A percentile compares a stretch with the other conserved stretches of the same genome.
Evolutionary conservation across 1,140 invertebrate genomes (phyloP).

Genomic region (Stenopsyche tienmushanensis): DNA sequence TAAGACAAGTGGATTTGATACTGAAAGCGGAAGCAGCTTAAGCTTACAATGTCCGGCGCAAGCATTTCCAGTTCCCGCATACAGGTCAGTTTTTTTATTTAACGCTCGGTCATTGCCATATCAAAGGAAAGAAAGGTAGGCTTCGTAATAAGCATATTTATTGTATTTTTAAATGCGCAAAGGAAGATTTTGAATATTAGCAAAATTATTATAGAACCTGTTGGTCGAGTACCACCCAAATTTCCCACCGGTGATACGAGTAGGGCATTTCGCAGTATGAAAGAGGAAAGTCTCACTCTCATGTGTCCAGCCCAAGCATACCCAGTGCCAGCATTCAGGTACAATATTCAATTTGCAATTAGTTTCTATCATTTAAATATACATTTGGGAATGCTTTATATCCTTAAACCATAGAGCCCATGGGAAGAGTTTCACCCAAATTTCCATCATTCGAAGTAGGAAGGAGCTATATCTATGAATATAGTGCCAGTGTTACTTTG

Average conservation of each 20-base stretch:
- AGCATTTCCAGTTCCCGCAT: constrained; percentile 63
- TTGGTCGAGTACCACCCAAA: constrained; percentile 73
- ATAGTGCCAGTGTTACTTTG: constrained; percentile 54
- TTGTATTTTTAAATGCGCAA: too few species aligned
- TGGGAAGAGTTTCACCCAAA: constrained; percentile 59
- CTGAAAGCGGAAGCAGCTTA: constrained; percentile 45
- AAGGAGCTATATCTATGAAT: constrained; percentile 51
- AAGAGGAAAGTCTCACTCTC: constrained; percentile 58
- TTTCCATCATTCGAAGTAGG: constrained; percentile 56
- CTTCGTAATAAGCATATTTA: too few species aligned
- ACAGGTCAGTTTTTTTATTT: constrained; percentile 51
- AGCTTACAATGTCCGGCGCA: constrained; percentile 65
- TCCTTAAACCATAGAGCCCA: constrained; percentile 54
- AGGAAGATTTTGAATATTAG: too few species aligned
- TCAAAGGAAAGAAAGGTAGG: too few species aligned
- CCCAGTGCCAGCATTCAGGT: constrained; percentile 71
- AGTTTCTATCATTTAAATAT: neutral
- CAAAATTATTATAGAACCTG: constrained; percentile 66
- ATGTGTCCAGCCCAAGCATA: constrained; percentile 72
- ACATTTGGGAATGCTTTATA: constrained; percentile 30
- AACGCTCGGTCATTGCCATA: constrained; percentile 44
- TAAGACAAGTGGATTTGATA: constrained; percentile 56
- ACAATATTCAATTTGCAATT: constrained; percentile 39
- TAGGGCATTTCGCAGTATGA: constrained; percentile 60
- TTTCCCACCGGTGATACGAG: constrained; percentile 69